Conservation (phyloP, 1,140 invertebrate species). For the Pomacea maculata region DNA sequence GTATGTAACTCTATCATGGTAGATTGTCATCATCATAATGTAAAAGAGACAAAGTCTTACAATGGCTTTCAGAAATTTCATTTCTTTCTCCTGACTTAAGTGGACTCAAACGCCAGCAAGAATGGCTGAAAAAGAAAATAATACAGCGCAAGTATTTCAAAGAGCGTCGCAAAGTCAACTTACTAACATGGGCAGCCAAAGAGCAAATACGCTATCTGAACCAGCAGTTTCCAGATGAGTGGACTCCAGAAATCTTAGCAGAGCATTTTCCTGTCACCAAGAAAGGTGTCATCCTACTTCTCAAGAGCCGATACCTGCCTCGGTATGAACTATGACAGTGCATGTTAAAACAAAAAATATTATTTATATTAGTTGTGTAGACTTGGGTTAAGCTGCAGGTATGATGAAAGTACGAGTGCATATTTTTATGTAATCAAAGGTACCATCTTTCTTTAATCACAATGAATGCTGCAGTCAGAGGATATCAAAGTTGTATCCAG, state of each 20-base stretch:
- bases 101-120: conserved; percentile 48
- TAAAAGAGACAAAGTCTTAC: too few species aligned
- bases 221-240: conserved; percentile 74
- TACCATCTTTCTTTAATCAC: too few species aligned
- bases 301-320: conserved; percentile 43
- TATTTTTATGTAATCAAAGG: too few species aligned
- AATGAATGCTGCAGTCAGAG: too few species aligned
- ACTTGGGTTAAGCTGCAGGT: too few species aligned
- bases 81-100: conserved; percentile 26
- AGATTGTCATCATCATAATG: too few species aligned
- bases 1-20: too few species aligned
- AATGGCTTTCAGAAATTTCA: too few species aligned
- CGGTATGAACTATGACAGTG: conserved; percentile 1
- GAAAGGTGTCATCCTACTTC: conserved; percentile 57
- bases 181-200: conserved; percentile 86
- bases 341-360: too few species aligned
- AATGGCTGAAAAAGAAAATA: conserved; percentile 71
- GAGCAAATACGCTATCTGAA: conserved; percentile 81
- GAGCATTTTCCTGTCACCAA: conserved; percentile 81
- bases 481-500: too few species aligned
- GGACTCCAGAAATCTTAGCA: conserved; percentile 77
- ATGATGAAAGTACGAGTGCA: too few species aligned
- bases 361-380: too few species aligned
- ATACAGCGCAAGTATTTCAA: conserved; percentile 80
- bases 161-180: conserved; percentile 72